Percentiles rank a stretch among this genome's conserved stretches.
Conservation (phyloP, 1,140 invertebrate species). For the Mylabris phalerata region DNA sequence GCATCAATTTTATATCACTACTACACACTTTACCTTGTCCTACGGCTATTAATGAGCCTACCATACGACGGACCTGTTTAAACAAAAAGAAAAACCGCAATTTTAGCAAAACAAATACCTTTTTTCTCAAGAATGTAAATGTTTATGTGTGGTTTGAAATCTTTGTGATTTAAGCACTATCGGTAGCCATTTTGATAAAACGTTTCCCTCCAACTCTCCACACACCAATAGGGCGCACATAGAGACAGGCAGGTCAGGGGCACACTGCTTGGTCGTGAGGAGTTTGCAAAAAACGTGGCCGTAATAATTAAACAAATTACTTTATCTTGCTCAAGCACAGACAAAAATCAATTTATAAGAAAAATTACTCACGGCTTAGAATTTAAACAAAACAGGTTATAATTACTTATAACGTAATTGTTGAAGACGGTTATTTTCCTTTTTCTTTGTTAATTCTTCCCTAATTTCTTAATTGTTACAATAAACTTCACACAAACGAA, state of each 20-base stretch:
- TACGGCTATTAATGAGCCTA: slow-evolving; percentile 54
- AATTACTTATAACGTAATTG: too few species aligned
- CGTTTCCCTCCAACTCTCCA: slow-evolving; percentile 31
- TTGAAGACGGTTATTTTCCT: too few species aligned
- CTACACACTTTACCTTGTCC: slow-evolving; percentile 51
- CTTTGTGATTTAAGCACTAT: not conserved
- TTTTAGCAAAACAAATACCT: slow-evolving; percentile 7
- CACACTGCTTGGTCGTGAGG: not conserved
- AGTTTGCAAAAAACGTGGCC: slow-evolving; percentile 4
- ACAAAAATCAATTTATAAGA: too few species aligned
- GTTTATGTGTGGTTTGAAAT: not conserved
- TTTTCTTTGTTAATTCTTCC: too few species aligned
- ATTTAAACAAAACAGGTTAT: too few species aligned
- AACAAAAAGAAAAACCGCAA: not conserved
- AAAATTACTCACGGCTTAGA: too few species aligned
- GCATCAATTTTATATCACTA: slow-evolving; percentile 60
- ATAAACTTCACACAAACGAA: not conserved
- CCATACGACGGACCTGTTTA: slow-evolving; percentile 63
- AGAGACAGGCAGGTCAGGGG: not conserved
- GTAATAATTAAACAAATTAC: not conserved
- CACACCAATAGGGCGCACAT: not conserved
- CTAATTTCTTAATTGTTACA: not conserved
- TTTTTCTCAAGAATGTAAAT: not conserved
- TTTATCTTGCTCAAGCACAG: not conserved
- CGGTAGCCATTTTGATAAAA: slow-evolving; percentile 32